A percentile compares a stretch with the other conserved stretches of the same genome.
Evolutionary conservation across 2,113 vertebrate genomes (phyloP).

Genomic region (Grantiella picta): DNA sequence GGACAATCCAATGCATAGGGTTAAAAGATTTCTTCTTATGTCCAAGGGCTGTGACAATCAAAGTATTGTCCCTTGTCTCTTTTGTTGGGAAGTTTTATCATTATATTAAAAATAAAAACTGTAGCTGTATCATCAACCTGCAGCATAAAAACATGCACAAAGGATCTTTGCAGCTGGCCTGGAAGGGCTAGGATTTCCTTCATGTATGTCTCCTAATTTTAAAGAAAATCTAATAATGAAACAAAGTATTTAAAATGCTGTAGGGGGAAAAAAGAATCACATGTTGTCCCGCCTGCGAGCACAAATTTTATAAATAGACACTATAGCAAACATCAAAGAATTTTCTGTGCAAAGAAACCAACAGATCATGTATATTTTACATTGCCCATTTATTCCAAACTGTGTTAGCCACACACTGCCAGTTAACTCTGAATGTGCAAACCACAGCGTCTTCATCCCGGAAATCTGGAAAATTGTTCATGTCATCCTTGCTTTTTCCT

Average conservation of each 20-base stretch:
- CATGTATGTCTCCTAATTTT: neutral
- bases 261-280: neutral
- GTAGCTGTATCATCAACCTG: neutral
- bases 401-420: neutral
- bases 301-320: slow-evolving; percentile 50
- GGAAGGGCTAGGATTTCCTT: neutral
- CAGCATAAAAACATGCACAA: neutral
- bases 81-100: neutral
- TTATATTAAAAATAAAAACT: neutral
- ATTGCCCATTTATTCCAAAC: slow-evolving; percentile 15
- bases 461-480: rapidly evolving
- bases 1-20: neutral
- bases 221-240: slow-evolving; percentile 46
- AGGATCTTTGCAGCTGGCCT: neutral
- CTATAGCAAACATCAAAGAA: slow-evolving; percentile 15
- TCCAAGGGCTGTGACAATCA: neutral
- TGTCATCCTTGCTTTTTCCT: neutral
- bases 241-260: slow-evolving; percentile 47
- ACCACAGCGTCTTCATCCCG: neutral
- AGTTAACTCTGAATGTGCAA: neutral
- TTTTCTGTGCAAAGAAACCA: neutral
- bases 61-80: neutral
- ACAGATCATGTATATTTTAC: slow-evolving; percentile 33
- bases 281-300: slow-evolving; percentile 15
- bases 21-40: neutral